Conservation (phyloP, 2,113 vertebrate species). For the Muntiacus reevesi region DNA sequence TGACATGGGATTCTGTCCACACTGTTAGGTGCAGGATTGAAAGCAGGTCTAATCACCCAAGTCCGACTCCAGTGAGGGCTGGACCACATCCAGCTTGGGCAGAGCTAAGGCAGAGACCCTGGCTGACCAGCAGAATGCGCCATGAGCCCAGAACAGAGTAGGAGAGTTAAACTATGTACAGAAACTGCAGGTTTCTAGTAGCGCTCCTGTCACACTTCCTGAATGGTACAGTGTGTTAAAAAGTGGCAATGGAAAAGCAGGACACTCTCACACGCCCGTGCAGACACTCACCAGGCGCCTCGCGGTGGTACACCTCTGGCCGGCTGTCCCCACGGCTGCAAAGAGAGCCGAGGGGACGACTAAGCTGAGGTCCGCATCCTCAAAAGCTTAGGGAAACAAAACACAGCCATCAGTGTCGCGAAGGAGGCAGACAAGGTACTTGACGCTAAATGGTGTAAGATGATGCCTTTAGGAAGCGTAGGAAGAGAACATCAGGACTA, state of each 20-base stretch:
- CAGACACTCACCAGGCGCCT: conserved; percentile 88
- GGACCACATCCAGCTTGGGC: background rate
- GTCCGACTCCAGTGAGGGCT: background rate
- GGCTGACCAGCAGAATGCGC: background rate
- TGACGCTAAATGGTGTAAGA: background rate
- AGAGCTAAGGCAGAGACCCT: background rate
- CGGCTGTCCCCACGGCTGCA: conserved; percentile 95
- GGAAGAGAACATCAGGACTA: background rate
- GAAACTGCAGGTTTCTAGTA: background rate
- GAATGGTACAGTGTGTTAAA: background rate
- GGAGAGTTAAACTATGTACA: rapidly evolving
- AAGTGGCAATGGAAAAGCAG: background rate
- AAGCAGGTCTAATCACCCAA: background rate
- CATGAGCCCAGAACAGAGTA: no score
- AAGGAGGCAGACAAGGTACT: background rate
- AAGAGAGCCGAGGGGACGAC: conserved; percentile 94
- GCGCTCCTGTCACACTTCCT: background rate
- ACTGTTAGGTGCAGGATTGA: background rate
- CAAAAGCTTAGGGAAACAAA: conserved; percentile 84
- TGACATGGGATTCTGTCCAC: background rate
- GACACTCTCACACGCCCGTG: rapidly evolving
- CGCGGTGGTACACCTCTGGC: conserved; percentile 95
- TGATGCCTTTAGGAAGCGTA: background rate
- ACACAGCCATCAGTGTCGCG: background rate
- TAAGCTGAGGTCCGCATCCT: conserved; percentile 94